A percentile compares a stretch with the other conserved stretches of the same genome.
Evolutionary conservation across 2,888 invertebrate species (phyloP).

Genomic region (Agonum fuliginosum): DNA sequence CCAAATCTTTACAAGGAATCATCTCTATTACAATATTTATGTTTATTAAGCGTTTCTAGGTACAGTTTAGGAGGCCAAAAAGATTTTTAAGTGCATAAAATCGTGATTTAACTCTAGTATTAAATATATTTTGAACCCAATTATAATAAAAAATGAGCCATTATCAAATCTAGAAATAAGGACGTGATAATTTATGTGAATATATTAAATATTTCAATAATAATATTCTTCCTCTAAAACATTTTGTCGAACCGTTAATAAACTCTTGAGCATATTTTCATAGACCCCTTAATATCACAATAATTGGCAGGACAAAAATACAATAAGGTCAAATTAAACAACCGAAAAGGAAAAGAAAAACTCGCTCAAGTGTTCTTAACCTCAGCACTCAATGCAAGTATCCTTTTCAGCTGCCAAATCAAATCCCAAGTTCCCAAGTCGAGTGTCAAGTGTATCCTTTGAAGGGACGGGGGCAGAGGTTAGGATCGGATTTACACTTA

Average conservation of each 20-base stretch:
- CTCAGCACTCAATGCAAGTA: not conserved
- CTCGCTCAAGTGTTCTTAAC: not conserved
- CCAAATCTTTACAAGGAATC: too few relatives aligned
- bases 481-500: not conserved
- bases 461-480: not conserved
- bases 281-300: not conserved
- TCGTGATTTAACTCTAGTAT: too few relatives aligned
- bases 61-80: too few relatives aligned
- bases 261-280: not conserved
- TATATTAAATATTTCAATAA: too few relatives aligned
- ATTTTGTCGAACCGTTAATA: not conserved
- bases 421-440: not conserved
- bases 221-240: not conserved
- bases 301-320: not conserved
- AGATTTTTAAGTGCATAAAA: too few relatives aligned
- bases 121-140: too few relatives aligned
- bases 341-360: not conserved
- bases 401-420: not conserved
- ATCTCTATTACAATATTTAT: too few relatives aligned
- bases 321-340: constrained; percentile 5
- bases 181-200: too few relatives aligned
- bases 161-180: too few relatives aligned
- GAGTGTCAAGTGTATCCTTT: not conserved
- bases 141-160: too few relatives aligned
- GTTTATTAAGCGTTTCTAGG: too few relatives aligned